Percentiles rank a stretch among this genome's conserved stretches.
phyloP scores from a whole-genome alignment of 2,888 invertebrate genomes.

The Syrista parreyssii region DNA sequence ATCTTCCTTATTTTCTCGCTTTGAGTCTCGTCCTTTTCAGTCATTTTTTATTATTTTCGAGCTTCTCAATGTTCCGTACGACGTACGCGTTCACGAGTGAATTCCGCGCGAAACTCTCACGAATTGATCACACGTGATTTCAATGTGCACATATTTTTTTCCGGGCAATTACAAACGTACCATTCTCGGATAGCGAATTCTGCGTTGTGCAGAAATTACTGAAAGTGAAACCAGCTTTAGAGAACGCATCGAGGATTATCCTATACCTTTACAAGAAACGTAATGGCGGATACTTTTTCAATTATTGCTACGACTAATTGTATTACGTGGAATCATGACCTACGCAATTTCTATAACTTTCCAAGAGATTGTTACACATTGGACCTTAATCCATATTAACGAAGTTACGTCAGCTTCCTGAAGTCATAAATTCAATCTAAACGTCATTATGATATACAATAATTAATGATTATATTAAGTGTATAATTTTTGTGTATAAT shows the following conservation, averaged over 20 bases:
- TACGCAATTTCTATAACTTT: neutral
- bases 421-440: neutral
- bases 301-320: neutral
- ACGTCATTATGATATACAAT: neutral
- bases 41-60: neutral
- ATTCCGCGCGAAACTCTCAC: neutral
- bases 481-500: neutral
- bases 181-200: neutral
- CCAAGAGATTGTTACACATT: neutral
- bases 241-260: neutral
- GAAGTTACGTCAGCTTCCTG: neutral
- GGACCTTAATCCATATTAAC: neutral
- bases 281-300: neutral
- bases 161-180: neutral
- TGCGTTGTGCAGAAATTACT: neutral
- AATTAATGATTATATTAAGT: neutral
- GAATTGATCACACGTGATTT: neutral
- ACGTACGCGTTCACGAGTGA: neutral
- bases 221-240: neutral
- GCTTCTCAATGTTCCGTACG: neutral
- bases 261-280: neutral
- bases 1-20: constrained; percentile 71
- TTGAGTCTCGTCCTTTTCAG: constrained; percentile 48
- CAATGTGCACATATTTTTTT: neutral
- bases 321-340: neutral